phyloP scores from a whole-genome alignment of 1,140 invertebrate species.

The Magallana gigas region DNA sequence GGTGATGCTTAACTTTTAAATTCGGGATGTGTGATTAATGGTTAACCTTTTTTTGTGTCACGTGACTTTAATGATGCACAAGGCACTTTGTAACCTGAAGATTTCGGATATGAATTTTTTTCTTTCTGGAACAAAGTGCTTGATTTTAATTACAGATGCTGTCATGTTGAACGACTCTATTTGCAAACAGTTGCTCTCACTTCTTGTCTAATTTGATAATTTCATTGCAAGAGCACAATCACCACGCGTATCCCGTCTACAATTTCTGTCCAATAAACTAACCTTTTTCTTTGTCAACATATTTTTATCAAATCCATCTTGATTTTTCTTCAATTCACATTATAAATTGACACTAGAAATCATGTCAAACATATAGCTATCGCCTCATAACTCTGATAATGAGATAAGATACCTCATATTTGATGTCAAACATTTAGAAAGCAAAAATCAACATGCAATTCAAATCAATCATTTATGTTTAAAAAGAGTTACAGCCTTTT shows the following conservation, averaged over 20 bases:
- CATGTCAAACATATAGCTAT: background rate
- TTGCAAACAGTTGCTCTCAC: slow-evolving; percentile 13
- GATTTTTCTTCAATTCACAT: background rate
- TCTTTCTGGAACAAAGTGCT: background rate
- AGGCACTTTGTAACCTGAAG: background rate
- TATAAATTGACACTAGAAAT: slow-evolving; percentile 15
- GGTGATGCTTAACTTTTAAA: background rate
- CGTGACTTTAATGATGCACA: slow-evolving; percentile 17
- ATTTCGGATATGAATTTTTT: background rate
- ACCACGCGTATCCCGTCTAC: background rate
- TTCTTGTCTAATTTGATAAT: background rate
- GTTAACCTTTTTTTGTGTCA: background rate
- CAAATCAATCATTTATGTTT: background rate
- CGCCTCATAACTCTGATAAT: slow-evolving; percentile 7
- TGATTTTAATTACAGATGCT: slow-evolving; percentile 8
- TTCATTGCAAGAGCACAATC: background rate
- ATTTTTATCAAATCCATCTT: slow-evolving; percentile 20
- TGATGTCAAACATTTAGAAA: background rate
- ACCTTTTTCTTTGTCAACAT: background rate
- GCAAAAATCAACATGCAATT: background rate
- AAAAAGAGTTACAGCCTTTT: background rate
- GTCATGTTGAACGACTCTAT: background rate
- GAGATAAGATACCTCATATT: slow-evolving; percentile 12
- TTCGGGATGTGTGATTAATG: background rate
- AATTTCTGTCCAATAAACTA: slow-evolving; percentile 9